Evolutionary conservation across 1,140 invertebrate species (phyloP), one percentile per base, ranked within the genome.

Genomic region (Drosophila ercepeae): DNA sequence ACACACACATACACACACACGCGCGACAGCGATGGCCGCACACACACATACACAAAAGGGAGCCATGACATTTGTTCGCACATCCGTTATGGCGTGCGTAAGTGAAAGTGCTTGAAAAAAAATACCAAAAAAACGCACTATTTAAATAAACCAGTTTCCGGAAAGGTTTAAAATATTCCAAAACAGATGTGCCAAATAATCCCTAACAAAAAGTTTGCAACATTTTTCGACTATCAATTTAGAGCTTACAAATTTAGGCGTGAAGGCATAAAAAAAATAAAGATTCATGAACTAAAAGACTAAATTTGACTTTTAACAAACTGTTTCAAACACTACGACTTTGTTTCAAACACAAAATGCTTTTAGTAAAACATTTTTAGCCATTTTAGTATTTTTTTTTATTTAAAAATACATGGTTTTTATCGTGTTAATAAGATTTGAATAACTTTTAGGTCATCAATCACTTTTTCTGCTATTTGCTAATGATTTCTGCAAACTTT

Each of bases 11-110:
- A 13, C 39, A 61, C 14, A 32, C 44, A 39, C 25, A 41, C n/a
- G n/a, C n/a, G n/a, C n/a, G n/a, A n/a, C n/a, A n/a, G n/a, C n/a
- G n/a, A n/a, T n/a, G n/a, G n/a, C n/a, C n/a, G n/a, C n/a, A n/a
- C 36, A 18, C 39, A 25, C 46, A 41, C n/a, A 8, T 32, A 3
- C 8, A 8, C 8, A n/a, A 11, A 4, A 23, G 48, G 23, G 5
- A 32, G 7, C 48, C 42, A 21, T 50, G 51, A 18, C 49, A 54
- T 39, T 60, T 75, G n/a, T 14, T 27, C 4, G 19, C 4, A 16
- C 2, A 14, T 16, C 36, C 14, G 16, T 41, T 32, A 29, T 13
- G 25, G 16, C 21, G 4, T 4, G 34, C 13, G 29, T 45, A 8
- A 54, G 53, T 45, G 52, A 63, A 58, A 63, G 52, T 45, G 11